A percentile compares a stretch with the other conserved stretches of the same genome.
Conservation (phyloP, 2,797 vertebrate species). For the Microhierax caerulescens region DNA sequence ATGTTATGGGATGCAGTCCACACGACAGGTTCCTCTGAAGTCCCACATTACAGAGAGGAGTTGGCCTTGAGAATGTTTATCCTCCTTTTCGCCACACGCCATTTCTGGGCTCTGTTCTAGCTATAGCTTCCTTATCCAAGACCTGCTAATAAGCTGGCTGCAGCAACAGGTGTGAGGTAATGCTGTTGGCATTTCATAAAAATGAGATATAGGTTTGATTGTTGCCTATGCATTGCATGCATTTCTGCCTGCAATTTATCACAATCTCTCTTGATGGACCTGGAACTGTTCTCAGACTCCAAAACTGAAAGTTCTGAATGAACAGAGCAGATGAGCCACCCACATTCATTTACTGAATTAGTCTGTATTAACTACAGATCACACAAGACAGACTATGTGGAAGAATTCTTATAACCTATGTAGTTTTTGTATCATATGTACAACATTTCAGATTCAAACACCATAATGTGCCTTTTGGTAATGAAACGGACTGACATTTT, state of each 20-base stretch:
- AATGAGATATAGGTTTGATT: not conserved
- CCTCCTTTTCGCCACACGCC: not conserved
- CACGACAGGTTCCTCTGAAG: not conserved
- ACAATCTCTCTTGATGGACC: not conserved
- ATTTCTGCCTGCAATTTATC: not conserved
- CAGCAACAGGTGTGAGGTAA: not conserved
- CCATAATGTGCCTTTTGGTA: not conserved
- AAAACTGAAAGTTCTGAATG: not conserved
- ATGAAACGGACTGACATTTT: not conserved
- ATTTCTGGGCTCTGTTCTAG: not conserved
- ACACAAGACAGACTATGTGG: not conserved
- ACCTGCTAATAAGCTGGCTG: not conserved
- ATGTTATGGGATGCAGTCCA: not conserved
- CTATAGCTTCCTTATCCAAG: not conserved
- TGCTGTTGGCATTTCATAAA: not conserved
- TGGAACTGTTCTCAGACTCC: not conserved
- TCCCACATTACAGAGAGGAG: not conserved
- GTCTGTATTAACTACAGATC: not conserved
- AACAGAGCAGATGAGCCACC: not conserved
- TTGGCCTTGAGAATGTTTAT: not conserved
- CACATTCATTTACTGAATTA: not conserved
- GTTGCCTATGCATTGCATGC: not conserved
- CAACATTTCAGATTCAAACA: not conserved
- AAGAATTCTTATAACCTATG: not conserved
- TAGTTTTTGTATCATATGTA: not conserved